These are phyloP conservation scores for Heteromurus nitidus DNA, from an alignment of 2,888 invertebrate genomes.

Conservation along the genomic window DNA sequence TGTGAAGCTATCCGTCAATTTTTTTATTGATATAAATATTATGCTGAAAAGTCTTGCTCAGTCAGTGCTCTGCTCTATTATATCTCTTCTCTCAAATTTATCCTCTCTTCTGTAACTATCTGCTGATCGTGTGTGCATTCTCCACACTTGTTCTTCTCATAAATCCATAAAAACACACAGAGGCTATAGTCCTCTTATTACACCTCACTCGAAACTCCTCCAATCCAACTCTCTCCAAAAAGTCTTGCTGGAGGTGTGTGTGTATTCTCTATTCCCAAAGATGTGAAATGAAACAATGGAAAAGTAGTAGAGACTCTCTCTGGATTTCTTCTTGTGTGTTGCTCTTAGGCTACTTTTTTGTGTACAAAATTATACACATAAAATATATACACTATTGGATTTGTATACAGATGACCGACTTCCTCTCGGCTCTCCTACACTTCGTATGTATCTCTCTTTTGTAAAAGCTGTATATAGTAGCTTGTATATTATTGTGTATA, in stretches of 20 bases:
- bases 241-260: conserved; percentile 18
- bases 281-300: neutral
- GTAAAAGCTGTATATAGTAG: neutral
- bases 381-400: neutral
- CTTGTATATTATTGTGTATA: too few species aligned
- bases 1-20: neutral
- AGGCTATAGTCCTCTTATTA: neutral
- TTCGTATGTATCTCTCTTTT: neutral
- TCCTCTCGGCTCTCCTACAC: neutral
- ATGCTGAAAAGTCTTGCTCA: too few species aligned
- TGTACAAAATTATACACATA: neutral
- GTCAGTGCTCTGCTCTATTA: too few species aligned
- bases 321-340: neutral
- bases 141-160: conserved; percentile 6
- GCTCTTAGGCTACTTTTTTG: neutral
- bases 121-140: conserved; percentile 9
- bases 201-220: neutral
- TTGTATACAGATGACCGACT: conserved; percentile 3
- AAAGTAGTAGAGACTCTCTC: neutral
- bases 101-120: conserved; percentile 6
- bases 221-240: neutral
- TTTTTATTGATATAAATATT: too few species aligned
- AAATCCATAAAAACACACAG: conserved; percentile 2
- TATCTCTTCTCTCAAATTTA: neutral
- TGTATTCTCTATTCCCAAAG: neutral